These are phyloP conservation scores for Ctenopoma multispine DNA, from an alignment of 2,797 vertebrate genomes.

Conservation along the genomic window DNA sequence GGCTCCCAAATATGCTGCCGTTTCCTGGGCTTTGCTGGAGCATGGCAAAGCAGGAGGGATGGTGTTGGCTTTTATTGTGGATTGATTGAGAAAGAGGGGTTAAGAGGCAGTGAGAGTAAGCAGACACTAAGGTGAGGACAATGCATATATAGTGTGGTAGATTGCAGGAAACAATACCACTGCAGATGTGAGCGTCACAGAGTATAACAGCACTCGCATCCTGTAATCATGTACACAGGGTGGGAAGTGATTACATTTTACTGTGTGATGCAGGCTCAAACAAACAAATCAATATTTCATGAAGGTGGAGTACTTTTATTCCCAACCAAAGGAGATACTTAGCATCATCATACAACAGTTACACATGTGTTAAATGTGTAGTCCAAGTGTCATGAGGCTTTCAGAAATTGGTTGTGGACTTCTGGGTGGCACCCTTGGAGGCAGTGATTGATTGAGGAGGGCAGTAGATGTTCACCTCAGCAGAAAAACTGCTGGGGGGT, in stretches of 20 bases:
- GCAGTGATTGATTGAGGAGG: slow-evolving; percentile 70
- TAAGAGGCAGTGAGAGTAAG: slow-evolving; percentile 58
- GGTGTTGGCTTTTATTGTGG: slow-evolving; percentile 58
- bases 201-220: neutral
- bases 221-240: slow-evolving; percentile 2
- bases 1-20: slow-evolving; percentile 74
- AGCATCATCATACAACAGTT: neutral
- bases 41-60: slow-evolving; percentile 63
- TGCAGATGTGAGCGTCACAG: slow-evolving; percentile 16
- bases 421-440: slow-evolving; percentile 59
- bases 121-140: slow-evolving; percentile 51
- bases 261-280: slow-evolving; percentile 1
- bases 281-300: slow-evolving; percentile 17
- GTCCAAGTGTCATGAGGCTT: slow-evolving; percentile 24
- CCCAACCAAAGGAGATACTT: slow-evolving; percentile 4
- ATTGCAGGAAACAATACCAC: slow-evolving; percentile 45
- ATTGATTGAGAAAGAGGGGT: slow-evolving; percentile 71
- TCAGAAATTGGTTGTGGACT: slow-evolving; percentile 48
- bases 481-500: slow-evolving; percentile 60
- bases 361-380: slow-evolving; percentile 28
- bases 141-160: slow-evolving; percentile 39
- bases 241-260: slow-evolving; percentile 21
- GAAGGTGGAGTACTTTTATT: slow-evolving; percentile 3
- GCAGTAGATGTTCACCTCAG: slow-evolving; percentile 75
- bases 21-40: slow-evolving; percentile 80